Evolutionary conservation across 2,797 vertebrate genomes (phyloP), one percentile per base, ranked within the genome.

Genomic region (Tenualosa thibaudeaui): DNA sequence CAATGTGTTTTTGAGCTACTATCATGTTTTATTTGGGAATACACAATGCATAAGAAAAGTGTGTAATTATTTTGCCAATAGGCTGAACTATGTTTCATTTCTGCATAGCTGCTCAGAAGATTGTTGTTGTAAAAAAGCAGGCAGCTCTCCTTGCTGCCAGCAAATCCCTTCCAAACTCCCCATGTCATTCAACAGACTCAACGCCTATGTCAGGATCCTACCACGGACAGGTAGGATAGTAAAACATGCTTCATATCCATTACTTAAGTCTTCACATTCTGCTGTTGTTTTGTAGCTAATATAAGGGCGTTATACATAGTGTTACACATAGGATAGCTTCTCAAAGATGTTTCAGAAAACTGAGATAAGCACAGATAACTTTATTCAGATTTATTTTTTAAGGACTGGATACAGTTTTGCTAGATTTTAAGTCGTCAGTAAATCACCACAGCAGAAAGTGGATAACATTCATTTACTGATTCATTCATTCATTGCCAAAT

Each of bases 111-210:
- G 96, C 97, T 78, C 97, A 98, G 93, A 98, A 97, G 91, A 97
- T 97, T 1, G 94, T 97, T 8, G 93, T 96, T 0, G 93, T 97
- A 85, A 96, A 92, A 92, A 98, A 97, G 91, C 98, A 97, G 91
- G 96, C 97, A 4, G 97, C 96, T 54, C 95, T 97, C 46, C 91
- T 96, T 91, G 97, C 97, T 0, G 95, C 96, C 90, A 98, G 97
- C 94, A 99, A 98, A 90, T 99, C 98, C 31, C 94, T 99, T 31
- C 98, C 98, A 0, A 99, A 97, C 93, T 97, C 97, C 0, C 98
- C 98, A 22, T 98, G 96, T 89, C 98, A 99, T 93, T 98, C 97
- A 0, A 96, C 97, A 12, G 95, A 95, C 17, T 98, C 98, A 87
- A 97, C 97, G 0, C 97, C 97, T 0, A 94, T 97, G 22, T 96